These are phyloP conservation scores for Lithobius niger DNA, from an alignment of 1,140 invertebrate genomes.

Conservation along the genomic window DNA sequence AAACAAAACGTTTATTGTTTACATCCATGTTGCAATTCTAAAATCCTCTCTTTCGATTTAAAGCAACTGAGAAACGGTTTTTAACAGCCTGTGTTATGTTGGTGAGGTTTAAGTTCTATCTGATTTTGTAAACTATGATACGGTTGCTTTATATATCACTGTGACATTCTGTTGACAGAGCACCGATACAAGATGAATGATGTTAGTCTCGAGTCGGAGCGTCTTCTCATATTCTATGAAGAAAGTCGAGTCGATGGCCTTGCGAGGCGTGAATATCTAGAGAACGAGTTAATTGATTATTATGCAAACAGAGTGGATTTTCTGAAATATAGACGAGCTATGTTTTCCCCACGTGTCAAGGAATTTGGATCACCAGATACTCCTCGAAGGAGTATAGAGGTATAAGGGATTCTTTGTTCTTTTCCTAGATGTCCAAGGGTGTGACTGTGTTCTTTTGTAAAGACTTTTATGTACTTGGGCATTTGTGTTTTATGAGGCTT, in stretches of 20 bases:
- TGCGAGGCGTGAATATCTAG: conserved; percentile 42
- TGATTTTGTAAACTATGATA: background rate
- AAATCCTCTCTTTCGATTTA: too few relatives aligned
- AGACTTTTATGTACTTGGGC: too few relatives aligned
- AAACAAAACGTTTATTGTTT: too few relatives aligned
- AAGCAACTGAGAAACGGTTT: too few relatives aligned
- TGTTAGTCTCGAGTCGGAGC: conserved; percentile 39
- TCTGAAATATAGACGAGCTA: conserved; percentile 37
- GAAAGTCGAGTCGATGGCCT: conserved; percentile 51
- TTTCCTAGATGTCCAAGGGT: too few relatives aligned
- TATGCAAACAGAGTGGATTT: conserved; percentile 48
- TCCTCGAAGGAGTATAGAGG: conserved; percentile 26
- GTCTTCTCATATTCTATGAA: conserved; percentile 53
- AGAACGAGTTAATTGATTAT: conserved; percentile 44
- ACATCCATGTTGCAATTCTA: too few relatives aligned
- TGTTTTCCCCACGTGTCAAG: conserved; percentile 30
- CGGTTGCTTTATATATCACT: background rate
- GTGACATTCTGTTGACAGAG: conserved; percentile 33
- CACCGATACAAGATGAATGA: conserved; percentile 42
- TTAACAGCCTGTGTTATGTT: too few relatives aligned
- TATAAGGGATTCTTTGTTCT: too few relatives aligned
- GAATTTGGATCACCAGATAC: conserved; percentile 30
- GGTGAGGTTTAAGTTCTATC: too few relatives aligned
- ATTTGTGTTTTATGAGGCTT: too few relatives aligned
- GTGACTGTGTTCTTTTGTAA: too few relatives aligned